These are phyloP conservation scores for Geophilus truncorum DNA, from an alignment of 2,888 invertebrate species.

Conservation along the genomic window DNA sequence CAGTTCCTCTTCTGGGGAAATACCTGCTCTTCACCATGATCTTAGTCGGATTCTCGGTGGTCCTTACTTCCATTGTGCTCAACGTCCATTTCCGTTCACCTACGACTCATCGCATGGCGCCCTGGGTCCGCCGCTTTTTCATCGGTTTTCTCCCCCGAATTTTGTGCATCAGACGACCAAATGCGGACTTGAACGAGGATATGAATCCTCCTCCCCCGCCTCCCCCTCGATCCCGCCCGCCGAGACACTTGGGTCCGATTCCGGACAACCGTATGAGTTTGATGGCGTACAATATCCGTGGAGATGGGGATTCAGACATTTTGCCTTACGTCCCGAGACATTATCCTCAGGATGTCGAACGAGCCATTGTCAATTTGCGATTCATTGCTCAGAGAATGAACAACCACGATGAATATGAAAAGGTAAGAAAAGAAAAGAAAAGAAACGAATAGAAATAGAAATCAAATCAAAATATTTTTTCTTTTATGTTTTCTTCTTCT, in stretches of 20 bases:
- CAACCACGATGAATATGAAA: constrained; percentile 90
- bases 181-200: constrained; percentile 60
- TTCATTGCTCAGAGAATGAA: constrained; percentile 93
- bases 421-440: constrained; percentile 67
- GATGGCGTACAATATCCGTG: constrained; percentile 30
- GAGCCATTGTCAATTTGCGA: constrained; percentile 84
- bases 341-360: constrained; percentile 60
- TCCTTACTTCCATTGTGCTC: constrained; percentile 87
- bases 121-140: constrained; percentile 82
- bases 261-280: constrained; percentile 33
- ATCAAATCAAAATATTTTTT: background rate
- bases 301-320: constrained; percentile 35
- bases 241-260: background rate
- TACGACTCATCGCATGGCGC: constrained; percentile 85
- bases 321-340: constrained; percentile 54
- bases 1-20: constrained; percentile 84
- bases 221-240: constrained; percentile 5
- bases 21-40: constrained; percentile 93
- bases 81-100: constrained; percentile 88
- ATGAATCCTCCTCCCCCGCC: constrained; percentile 34
- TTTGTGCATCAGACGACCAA: constrained; percentile 81
- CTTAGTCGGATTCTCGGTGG: constrained; percentile 84
- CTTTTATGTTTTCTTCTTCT: background rate
- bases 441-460: background rate
- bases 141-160: constrained; percentile 68